Conservation (phyloP, 1,140 invertebrate species). For the Diabrotica undecimpunctata region DNA sequence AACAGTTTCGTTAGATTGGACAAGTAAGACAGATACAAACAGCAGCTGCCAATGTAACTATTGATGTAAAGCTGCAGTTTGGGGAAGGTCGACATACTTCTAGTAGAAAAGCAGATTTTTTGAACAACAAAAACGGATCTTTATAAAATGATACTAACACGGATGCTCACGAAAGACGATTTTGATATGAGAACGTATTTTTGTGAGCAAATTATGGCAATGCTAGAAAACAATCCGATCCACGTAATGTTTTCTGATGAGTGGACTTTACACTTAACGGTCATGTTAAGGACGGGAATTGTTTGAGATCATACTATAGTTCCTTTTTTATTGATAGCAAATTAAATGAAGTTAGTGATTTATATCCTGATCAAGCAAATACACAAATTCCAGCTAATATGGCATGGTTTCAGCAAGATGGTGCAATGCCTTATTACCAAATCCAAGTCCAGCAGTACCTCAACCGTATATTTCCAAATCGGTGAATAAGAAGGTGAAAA, state of each 20-base stretch:
- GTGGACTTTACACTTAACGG: conserved; percentile 5
- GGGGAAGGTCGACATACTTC: no score
- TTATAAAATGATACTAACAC: conserved; percentile 2
- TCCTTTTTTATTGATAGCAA: not conserved
- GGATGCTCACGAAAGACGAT: conserved; percentile 10
- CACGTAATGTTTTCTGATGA: conserved; percentile 17
- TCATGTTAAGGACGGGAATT: not conserved
- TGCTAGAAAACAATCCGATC: conserved; percentile 14
- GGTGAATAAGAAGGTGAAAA: not conserved
- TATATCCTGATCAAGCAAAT: not conserved
- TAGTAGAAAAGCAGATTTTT: no score
- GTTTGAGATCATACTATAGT: not conserved
- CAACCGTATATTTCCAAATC: not conserved
- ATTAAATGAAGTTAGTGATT: conserved; percentile 3
- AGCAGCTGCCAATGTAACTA: no score
- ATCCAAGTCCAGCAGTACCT: conserved; percentile 5
- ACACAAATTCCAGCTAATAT: not conserved
- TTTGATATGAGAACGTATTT: conserved; percentile 13
- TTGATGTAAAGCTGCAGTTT: no score
- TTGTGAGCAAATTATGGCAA: conserved; percentile 14
- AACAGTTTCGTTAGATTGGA: no score
- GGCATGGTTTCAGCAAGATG: not conserved
- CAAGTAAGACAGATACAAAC: no score
- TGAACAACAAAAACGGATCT: not conserved
- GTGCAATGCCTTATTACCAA: not conserved